Percentiles rank a stretch among this genome's conserved stretches.
Conservation (phyloP, 2,797 vertebrate species). For the Notoglanidium macrostoma region DNA sequence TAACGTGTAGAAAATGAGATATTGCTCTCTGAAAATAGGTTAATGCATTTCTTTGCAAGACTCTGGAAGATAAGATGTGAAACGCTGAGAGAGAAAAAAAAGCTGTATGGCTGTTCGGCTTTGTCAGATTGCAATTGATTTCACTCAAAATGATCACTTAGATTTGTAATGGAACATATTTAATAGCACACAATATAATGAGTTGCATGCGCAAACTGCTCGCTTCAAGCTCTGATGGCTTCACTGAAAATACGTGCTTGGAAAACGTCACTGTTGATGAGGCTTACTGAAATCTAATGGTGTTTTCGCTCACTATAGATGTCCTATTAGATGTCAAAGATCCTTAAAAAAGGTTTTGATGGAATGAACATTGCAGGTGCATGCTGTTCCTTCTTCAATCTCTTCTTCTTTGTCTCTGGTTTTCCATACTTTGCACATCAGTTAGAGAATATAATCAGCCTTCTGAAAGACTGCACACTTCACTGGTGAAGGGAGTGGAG, state of each 20-base stretch:
- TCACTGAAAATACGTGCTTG: slow-evolving; percentile 29
- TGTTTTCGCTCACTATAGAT: slow-evolving; percentile 65
- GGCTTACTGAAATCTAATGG: slow-evolving; percentile 65
- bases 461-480: slow-evolving; percentile 69
- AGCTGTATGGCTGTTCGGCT: background rate
- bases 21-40: background rate
- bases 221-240: slow-evolving; percentile 28
- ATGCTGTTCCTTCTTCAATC: slow-evolving; percentile 56
- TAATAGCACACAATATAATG: slow-evolving; percentile 34
- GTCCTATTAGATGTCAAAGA: slow-evolving; percentile 61
- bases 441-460: slow-evolving; percentile 72
- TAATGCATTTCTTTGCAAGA: background rate
- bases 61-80: background rate
- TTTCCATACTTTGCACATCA: slow-evolving; percentile 67
- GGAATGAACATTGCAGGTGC: slow-evolving; percentile 73
- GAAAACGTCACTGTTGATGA: slow-evolving; percentile 37
- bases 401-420: slow-evolving; percentile 55
- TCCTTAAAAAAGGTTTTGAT: slow-evolving; percentile 67
- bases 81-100: background rate
- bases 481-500: slow-evolving; percentile 77
- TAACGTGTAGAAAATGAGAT: background rate
- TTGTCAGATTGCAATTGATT: slow-evolving; percentile 34
- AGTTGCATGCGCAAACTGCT: slow-evolving; percentile 13
- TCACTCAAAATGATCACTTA: slow-evolving; percentile 25
- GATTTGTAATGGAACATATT: slow-evolving; percentile 43